These are phyloP conservation scores for Pteruthius melanotis DNA, from an alignment of 2,113 vertebrate species.

Conservation along the genomic window DNA sequence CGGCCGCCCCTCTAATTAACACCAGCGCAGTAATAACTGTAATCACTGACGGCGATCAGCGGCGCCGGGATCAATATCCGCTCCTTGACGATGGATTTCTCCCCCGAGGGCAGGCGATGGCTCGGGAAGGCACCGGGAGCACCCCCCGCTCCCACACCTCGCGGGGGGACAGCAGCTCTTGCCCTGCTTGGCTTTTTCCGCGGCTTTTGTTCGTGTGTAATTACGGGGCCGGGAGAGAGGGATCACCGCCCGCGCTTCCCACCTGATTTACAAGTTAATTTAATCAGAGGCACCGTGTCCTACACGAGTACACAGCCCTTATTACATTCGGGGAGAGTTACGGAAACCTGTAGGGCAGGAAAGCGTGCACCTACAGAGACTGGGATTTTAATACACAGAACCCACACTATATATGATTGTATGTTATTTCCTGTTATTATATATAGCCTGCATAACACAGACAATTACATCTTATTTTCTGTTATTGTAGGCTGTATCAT, in stretches of 20 bases:
- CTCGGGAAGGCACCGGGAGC: not conserved
- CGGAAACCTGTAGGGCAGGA: not conserved
- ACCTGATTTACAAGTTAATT: conserved; percentile 62
- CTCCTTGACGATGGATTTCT: not conserved
- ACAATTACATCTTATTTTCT: not conserved
- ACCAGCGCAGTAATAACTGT: not conserved
- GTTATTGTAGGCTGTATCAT: not conserved
- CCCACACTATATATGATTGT: not conserved
- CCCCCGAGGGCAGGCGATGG: not conserved
- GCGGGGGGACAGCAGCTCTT: not conserved
- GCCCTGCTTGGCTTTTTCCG: not conserved
- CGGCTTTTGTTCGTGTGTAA: not conserved
- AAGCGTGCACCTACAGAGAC: not conserved
- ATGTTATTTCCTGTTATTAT: not conserved
- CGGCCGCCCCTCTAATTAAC: not conserved
- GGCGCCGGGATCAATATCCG: not conserved
- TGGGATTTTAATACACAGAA: not conserved
- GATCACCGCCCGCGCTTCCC: not conserved
- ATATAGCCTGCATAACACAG: not conserved
- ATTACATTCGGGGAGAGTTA: conserved; percentile 14
- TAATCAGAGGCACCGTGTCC: conserved; percentile 15
- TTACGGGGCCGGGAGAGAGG: not conserved
- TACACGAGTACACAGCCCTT: conserved; percentile 7
- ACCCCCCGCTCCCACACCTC: not conserved
- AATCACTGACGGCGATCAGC: not conserved